These are phyloP conservation scores for Saccopteryx leptura DNA, from an alignment of 2,113 vertebrate genomes.

Conservation along the genomic window DNA sequence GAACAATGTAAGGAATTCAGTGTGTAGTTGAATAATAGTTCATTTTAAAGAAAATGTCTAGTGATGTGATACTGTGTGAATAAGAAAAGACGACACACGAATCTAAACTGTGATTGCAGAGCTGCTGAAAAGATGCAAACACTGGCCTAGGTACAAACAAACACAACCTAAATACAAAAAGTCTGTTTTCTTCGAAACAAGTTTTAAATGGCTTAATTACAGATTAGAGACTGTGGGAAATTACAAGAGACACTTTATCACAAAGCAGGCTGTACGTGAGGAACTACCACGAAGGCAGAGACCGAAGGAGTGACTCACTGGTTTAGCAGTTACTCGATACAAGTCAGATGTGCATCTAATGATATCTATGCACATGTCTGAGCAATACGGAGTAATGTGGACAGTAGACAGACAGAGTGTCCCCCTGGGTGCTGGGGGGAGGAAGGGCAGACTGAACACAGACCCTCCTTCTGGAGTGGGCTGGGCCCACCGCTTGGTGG, in stretches of 20 bases:
- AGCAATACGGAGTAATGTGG: background rate
- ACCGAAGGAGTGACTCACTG: background rate
- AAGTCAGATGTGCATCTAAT: background rate
- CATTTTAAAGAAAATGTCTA: background rate
- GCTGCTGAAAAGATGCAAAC: constrained; percentile 21
- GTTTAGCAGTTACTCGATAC: background rate
- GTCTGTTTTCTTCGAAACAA: background rate
- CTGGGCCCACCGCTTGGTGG: background rate
- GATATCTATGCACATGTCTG: background rate
- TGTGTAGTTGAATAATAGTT: background rate
- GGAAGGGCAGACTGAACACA: no score
- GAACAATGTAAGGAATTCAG: background rate
- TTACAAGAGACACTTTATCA: background rate
- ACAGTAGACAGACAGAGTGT: background rate
- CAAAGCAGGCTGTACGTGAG: background rate
- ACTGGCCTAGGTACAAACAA: background rate
- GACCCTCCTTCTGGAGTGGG: background rate
- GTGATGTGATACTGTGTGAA: background rate
- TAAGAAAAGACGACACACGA: background rate
- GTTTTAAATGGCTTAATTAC: constrained; percentile 45
- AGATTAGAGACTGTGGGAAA: constrained; percentile 5
- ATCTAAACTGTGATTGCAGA: constrained; percentile 21
- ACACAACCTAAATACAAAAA: background rate
- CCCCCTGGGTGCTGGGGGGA: background rate
- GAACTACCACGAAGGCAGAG: background rate